phyloP scores from a whole-genome alignment of 2,113 vertebrate genomes.

The Phylloscopus whistleri region DNA sequence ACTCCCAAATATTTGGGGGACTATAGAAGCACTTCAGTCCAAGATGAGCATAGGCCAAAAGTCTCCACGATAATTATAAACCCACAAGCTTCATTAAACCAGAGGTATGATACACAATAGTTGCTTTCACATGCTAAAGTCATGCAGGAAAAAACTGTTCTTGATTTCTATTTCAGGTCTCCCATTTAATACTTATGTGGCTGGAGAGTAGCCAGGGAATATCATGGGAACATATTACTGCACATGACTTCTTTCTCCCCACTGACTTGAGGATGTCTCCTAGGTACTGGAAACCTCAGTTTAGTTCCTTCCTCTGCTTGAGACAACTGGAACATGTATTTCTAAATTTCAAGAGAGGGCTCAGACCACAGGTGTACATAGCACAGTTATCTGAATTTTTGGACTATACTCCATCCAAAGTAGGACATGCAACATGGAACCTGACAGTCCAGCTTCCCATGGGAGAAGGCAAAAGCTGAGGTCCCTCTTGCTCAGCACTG shows the following conservation, averaged over 20 bases:
- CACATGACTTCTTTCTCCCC: neutral
- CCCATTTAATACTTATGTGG: neutral
- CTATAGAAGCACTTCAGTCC: neutral
- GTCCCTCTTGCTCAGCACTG: accelerated
- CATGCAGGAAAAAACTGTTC: neutral
- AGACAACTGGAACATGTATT: neutral
- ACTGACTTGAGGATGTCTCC: neutral
- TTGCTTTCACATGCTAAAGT: neutral
- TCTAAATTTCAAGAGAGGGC: neutral
- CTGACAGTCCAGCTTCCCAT: neutral
- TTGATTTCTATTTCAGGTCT: neutral
- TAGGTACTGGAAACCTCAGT: neutral
- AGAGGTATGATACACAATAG: neutral
- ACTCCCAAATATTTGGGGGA: neutral
- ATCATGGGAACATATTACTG: neutral
- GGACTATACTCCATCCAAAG: neutral
- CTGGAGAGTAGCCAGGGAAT: neutral
- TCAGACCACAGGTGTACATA: neutral
- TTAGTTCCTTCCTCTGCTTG: neutral
- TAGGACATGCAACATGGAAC: neutral
- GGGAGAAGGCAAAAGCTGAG: neutral
- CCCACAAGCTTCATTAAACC: neutral
- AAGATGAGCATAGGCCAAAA: neutral
- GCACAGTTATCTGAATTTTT: neutral
- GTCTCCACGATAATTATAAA: neutral